These are phyloP conservation scores for Tipula vernalis DNA, from an alignment of 2,888 invertebrate genomes.

Conservation along the genomic window DNA sequence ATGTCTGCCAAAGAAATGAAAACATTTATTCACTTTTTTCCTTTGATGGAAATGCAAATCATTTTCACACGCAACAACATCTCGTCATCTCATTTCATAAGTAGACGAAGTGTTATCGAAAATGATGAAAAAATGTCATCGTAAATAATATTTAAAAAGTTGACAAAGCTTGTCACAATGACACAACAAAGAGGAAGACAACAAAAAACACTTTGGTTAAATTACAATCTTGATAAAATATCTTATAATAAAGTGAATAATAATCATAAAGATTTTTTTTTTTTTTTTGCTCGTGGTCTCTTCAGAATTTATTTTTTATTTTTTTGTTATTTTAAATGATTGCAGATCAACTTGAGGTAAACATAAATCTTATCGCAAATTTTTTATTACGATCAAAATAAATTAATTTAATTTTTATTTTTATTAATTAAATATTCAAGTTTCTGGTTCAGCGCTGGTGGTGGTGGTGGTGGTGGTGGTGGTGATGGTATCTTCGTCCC, in stretches of 20 bases:
- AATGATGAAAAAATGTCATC: not conserved
- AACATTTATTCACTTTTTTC: too few relatives aligned
- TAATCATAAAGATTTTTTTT: not conserved
- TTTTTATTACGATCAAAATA: not conserved
- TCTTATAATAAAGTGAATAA: not conserved
- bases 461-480: too few relatives aligned
- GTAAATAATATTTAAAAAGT: not conserved
- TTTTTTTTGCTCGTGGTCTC: not conserved
- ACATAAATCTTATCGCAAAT: not conserved
- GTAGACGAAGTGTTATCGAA: not conserved
- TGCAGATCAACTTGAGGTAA: not conserved
- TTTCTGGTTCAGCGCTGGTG: not conserved
- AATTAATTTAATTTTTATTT: conserved; percentile 4
- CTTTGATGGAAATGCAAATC: too few relatives aligned
- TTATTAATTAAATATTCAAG: not conserved
- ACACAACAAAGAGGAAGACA: not conserved
- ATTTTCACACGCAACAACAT: too few relatives aligned
- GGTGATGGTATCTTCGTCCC: not conserved
- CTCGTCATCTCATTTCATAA: too few relatives aligned
- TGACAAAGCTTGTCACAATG: not conserved
- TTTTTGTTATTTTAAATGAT: not conserved
- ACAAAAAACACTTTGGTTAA: not conserved
- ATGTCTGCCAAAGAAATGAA: too few relatives aligned
- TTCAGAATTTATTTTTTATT: not conserved
- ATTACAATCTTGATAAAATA: conserved; percentile 4